These are phyloP conservation scores for Melanotaenia maccullochi DNA, from an alignment of 2,797 vertebrate species.

Conservation along the genomic window DNA sequence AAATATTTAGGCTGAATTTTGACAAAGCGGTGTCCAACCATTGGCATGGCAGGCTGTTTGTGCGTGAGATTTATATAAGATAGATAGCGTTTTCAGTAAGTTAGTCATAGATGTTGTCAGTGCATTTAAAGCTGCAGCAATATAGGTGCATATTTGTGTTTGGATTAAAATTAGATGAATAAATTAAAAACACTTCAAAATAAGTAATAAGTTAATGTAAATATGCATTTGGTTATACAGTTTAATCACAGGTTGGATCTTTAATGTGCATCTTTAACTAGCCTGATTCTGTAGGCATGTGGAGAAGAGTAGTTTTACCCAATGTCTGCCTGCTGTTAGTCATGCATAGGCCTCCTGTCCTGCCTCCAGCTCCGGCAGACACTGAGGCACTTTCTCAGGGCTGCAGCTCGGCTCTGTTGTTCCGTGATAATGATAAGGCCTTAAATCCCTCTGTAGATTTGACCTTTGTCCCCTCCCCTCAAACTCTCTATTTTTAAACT, in stretches of 20 bases:
- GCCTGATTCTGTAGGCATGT: neutral
- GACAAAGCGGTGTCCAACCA: neutral
- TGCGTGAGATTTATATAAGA: neutral
- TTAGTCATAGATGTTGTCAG: neutral
- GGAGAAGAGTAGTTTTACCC: neutral
- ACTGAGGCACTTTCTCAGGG: constrained; percentile 69
- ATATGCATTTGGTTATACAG: neutral
- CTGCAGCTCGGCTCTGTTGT: constrained; percentile 83
- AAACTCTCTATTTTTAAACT: constrained; percentile 82
- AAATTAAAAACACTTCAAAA: neutral
- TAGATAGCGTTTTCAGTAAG: neutral
- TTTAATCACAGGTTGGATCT: neutral
- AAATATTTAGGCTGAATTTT: neutral
- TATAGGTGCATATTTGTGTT: neutral
- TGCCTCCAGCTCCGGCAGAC: constrained; percentile 52
- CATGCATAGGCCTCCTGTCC: constrained; percentile 57
- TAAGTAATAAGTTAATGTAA: neutral
- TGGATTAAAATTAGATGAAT: neutral
- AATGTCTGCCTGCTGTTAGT: constrained; percentile 36
- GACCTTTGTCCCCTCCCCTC: constrained; percentile 83
- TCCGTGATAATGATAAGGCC: constrained; percentile 86
- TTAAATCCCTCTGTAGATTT: constrained; percentile 86
- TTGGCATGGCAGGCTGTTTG: neutral
- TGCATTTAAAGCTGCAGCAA: constrained; percentile 1
- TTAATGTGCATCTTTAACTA: neutral